Evolutionary conservation across 2,888 invertebrate genomes (phyloP), one percentile per base, ranked within the genome.

Genomic region (Caradrina clavipalpis): DNA sequence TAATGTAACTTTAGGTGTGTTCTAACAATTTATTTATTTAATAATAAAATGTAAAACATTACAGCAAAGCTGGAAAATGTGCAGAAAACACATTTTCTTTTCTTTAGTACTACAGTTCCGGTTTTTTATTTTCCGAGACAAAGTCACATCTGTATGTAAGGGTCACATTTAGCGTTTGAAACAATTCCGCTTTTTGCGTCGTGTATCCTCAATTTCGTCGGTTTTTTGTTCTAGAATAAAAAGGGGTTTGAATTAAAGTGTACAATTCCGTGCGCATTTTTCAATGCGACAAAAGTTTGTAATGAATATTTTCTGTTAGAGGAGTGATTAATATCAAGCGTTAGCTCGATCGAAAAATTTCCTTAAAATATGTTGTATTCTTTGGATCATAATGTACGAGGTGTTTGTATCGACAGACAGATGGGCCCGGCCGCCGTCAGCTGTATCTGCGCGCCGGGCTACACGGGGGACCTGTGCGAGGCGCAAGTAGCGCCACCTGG

Each of bases 381-480:
- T 2, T 35, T 39, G 39, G 13, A 39, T 39, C 35, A 8, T 35
- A 15, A 21, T 42, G 1, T 42, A 61, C 13, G 17, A 58, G 61
- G 63, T 66, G 31, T 50, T 58, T 82, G 58, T 83, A 53, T 80
- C 62, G 47, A 76, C 96, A 98, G 98, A 89, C 98, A 98, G 93
- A 97, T 98, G 91, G 98, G 98, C 7, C 97, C 97, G n/a, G 97
- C 97, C 68, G 97, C 97, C 35, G 97, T 97, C 78, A 97, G 97
- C 87, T 98, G 98, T 89, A 96, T 97, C 84, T 98, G 98, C 91
- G 96, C 97, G 8, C 90, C 96, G 0, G 97, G 97, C 39, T 98
- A 96, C 92, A 97, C 97, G 49, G 98, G 98, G 54, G 97, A 97
- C 87, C 96, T 97, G 85, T 98, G 98, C 87, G 97, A 98, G 91